These are phyloP conservation scores for Glomeris marginata DNA, from an alignment of 2,888 invertebrate species.

Conservation along the genomic window DNA sequence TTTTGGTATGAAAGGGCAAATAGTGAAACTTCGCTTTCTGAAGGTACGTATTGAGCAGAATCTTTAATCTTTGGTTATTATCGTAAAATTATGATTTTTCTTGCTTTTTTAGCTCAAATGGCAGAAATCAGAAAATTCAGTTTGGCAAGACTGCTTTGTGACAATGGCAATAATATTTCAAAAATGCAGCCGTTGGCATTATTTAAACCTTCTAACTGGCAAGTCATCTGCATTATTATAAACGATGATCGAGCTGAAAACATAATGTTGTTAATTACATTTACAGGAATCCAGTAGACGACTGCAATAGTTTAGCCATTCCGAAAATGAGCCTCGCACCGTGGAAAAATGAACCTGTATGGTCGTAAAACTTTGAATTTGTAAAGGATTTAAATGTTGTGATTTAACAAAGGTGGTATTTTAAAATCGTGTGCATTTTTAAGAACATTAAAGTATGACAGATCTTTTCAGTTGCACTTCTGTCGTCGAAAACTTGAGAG, in stretches of 20 bases:
- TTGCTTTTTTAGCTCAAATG: slow-evolving; percentile 37
- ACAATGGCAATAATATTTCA: slow-evolving; percentile 45
- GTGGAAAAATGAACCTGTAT: slow-evolving; percentile 6
- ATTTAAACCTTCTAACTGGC: slow-evolving; percentile 14
- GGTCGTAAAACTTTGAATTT: not conserved
- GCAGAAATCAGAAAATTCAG: slow-evolving; percentile 43
- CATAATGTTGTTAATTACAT: not conserved
- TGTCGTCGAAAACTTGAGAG: too few relatives aligned
- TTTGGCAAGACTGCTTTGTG: slow-evolving; percentile 53
- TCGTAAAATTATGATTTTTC: too few relatives aligned
- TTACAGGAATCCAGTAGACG: slow-evolving; percentile 7
- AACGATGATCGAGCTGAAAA: not conserved
- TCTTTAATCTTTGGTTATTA: too few relatives aligned
- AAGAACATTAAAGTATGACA: too few relatives aligned
- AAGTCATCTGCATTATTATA: not conserved
- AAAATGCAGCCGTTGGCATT: slow-evolving; percentile 40
- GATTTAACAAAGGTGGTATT: too few relatives aligned
- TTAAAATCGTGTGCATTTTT: too few relatives aligned
- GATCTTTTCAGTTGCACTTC: too few relatives aligned
- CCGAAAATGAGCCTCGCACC: slow-evolving; percentile 4
- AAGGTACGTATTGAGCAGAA: too few relatives aligned
- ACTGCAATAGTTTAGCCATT: slow-evolving; percentile 2
- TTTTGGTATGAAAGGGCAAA: too few relatives aligned
- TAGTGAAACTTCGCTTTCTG: too few relatives aligned
- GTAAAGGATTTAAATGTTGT: too few relatives aligned